A percentile compares a stretch with the other conserved stretches of the same genome.
These are phyloP conservation scores for Dendrolimus pini DNA, from an alignment of 2,888 invertebrate genomes.

Conservation along the genomic window DNA sequence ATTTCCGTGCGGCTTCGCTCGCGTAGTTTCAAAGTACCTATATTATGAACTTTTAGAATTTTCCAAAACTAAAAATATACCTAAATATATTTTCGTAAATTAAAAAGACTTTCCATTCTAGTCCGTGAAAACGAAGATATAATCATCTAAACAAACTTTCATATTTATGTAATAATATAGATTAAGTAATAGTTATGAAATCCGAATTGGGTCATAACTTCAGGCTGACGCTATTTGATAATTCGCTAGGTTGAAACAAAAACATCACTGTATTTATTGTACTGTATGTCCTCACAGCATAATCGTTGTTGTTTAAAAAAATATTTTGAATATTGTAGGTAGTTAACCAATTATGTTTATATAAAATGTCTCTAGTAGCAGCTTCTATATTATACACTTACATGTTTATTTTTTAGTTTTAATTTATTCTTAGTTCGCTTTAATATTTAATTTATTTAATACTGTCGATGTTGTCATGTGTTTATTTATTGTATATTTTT, in stretches of 20 bases:
- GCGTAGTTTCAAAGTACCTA: too few species aligned
- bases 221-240: conserved; percentile 52
- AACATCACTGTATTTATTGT: not conserved
- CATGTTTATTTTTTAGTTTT: conserved; percentile 18
- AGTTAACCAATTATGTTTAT: conserved; percentile 17
- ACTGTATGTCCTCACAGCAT: not conserved
- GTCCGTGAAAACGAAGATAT: too few species aligned
- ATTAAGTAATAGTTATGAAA: too few species aligned
- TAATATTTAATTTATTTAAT: conserved; percentile 29
- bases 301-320: not conserved
- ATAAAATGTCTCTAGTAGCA: conserved; percentile 16
- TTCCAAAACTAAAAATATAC: too few species aligned
- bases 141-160: too few species aligned
- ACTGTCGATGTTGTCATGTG: conserved; percentile 30
- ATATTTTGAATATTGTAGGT: conserved; percentile 14
- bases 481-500: conserved; percentile 9
- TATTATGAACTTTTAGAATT: too few species aligned
- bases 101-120: too few species aligned
- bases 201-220: conserved; percentile 20
- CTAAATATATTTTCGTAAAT: too few species aligned
- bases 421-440: conserved; percentile 32
- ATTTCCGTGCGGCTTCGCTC: not conserved
- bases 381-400: conserved; percentile 27
- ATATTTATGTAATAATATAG: too few species aligned
- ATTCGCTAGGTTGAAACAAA: too few species aligned